Conservation (phyloP, 2,888 invertebrate species). For the Drosophila phalerata region DNA sequence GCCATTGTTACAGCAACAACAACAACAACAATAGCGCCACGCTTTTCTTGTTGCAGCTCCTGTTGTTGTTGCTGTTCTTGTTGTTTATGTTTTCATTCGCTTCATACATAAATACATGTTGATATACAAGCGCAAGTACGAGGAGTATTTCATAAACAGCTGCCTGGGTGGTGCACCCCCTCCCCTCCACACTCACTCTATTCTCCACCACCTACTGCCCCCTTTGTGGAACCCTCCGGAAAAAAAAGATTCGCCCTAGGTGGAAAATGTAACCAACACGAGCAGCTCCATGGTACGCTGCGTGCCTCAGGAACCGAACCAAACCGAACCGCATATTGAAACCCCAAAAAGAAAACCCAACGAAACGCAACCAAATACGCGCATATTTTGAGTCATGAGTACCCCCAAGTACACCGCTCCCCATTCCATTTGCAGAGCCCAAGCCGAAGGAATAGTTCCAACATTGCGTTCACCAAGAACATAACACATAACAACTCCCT, state of each 20-base stretch:
- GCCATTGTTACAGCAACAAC: conserved; percentile 59
- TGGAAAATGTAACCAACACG: conserved; percentile 58
- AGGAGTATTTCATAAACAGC: conserved; percentile 79
- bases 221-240: neutral
- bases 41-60: conserved; percentile 59
- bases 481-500: conserved; percentile 72
- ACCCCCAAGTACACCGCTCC: neutral
- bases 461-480: conserved; percentile 56
- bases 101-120: conserved; percentile 80
- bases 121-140: conserved; percentile 62
- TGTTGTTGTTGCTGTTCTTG: conserved; percentile 47
- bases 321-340: conserved; percentile 13
- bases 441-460: conserved; percentile 13
- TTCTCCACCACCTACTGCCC: neutral
- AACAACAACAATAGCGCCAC: conserved; percentile 52
- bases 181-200: conserved; percentile 2
- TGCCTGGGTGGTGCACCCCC: conserved; percentile 69
- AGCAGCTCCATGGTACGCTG: conserved; percentile 25
- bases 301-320: conserved; percentile 47
- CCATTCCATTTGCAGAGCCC: neutral
- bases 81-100: conserved; percentile 77
- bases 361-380: conserved; percentile 59
- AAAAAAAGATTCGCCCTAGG: conserved; percentile 52
- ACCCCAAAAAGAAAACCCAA: conserved; percentile 28
- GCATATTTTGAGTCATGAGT: conserved; percentile 61